Evolutionary conservation across 2,797 vertebrate genomes (phyloP), one percentile per base, ranked within the genome.

Genomic region (Garrulus glandarius): DNA sequence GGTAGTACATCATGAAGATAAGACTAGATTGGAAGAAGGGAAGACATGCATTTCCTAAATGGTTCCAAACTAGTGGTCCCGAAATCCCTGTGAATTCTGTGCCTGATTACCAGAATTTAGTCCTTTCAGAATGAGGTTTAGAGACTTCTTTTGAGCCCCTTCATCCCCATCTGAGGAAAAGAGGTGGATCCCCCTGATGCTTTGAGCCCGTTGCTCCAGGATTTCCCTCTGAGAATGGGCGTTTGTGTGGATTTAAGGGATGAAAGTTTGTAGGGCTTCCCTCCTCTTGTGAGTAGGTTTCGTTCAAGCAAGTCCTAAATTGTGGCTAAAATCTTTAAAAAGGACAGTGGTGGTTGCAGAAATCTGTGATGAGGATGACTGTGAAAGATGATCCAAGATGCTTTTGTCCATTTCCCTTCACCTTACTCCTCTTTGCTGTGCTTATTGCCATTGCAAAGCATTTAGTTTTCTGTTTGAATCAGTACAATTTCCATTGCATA

Each of bases 391-490:
- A 11, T 37, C 34, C 47, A 59, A 69, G 29, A 29, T 79, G 30
- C 37, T 83, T 89, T 79, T 6, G 10, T 69, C 37, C 10, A 7
- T 70, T 91, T 91, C n/a, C 12, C 16, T 82, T 84, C 43, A n/a
- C 44, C 43, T 81, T 46, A 19, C 52, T 75, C 37, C 26, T 83
- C 55, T 47, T 39, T 27, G 9, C 36, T 71, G 9, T 11, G 24
- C 21, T 78, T 30, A 49, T 7, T 70, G 52, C 14, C 30, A 47
- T 27, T 81, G 87, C 53, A 86, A 56, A 76, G 22, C 49, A 55
- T 80, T 95, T 93, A 0, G 0, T 86, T 93, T 91, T 88, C 68
- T 85, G 18, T 93, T 93, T 79, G 49, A 78, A 75, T 87, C 9
- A 5, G 27, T 74, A 36, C 26, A 22, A 64, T 68, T 87, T 92